These are phyloP conservation scores for Melanotaenia nigrans DNA, from an alignment of 2,797 vertebrate species.

Conservation along the genomic window DNA sequence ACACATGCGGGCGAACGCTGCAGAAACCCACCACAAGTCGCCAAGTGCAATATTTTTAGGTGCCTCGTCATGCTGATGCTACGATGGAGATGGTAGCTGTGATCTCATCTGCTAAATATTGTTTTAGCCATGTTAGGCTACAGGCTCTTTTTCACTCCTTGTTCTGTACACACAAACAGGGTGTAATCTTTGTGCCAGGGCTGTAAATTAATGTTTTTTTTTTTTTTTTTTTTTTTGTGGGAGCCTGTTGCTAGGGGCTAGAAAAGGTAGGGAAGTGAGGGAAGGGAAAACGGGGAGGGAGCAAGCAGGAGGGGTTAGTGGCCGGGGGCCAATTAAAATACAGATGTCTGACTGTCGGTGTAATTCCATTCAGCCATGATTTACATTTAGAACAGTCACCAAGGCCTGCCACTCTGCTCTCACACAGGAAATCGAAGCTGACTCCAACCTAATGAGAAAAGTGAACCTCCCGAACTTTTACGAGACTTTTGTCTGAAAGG, in stretches of 20 bases:
- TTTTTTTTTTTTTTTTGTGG: conserved; percentile 70
- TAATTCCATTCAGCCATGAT: conserved; percentile 86
- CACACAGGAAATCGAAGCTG: conserved; percentile 83
- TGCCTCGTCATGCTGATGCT: conserved; percentile 74
- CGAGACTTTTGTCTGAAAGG: conserved; percentile 74
- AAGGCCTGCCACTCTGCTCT: conserved; percentile 77
- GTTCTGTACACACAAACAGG: conserved; percentile 60
- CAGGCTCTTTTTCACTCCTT: conserved; percentile 39
- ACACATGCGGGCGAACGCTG: conserved; percentile 47
- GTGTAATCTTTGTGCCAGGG: conserved; percentile 59
- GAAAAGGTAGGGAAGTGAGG: conserved; percentile 34
- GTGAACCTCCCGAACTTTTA: conserved; percentile 84
- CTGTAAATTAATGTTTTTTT: conserved; percentile 61
- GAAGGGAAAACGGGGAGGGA: conserved; percentile 18
- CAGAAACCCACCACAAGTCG: conserved; percentile 50
- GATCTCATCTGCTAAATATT: conserved; percentile 83
- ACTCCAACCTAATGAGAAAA: conserved; percentile 86
- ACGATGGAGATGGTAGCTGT: conserved; percentile 74
- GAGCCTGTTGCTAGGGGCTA: conserved; percentile 75
- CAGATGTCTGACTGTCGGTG: conserved; percentile 83
- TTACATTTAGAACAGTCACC: conserved; percentile 83
- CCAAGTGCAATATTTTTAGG: conserved; percentile 80
- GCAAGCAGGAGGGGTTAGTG: conserved; percentile 46
- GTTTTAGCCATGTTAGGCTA: conserved; percentile 69
- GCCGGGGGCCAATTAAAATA: conserved; percentile 85